phyloP scores from a whole-genome alignment of 2,888 invertebrate species.

The Tiliacea citrago region DNA sequence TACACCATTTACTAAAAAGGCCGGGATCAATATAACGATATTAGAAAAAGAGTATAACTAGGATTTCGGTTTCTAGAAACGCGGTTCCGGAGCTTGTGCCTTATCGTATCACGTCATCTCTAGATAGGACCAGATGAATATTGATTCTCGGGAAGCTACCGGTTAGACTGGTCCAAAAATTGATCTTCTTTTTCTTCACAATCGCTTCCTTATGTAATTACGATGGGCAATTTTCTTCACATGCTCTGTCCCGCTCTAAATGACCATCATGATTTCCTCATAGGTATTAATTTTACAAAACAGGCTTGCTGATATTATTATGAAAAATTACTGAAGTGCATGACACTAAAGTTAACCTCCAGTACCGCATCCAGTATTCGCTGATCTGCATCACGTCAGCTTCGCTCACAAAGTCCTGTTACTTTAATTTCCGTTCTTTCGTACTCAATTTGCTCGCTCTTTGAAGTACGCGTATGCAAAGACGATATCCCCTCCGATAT shows the following conservation, averaged over 20 bases:
- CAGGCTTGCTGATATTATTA: too few species aligned
- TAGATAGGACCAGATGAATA: background rate
- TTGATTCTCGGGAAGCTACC: background rate
- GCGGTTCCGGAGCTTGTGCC: background rate
- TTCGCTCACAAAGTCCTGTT: slow-evolving; percentile 61
- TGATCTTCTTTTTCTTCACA: background rate
- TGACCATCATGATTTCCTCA: background rate
- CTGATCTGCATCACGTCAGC: slow-evolving; percentile 11
- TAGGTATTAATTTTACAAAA: background rate
- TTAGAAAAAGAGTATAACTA: background rate
- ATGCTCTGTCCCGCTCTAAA: background rate
- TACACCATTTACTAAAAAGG: background rate
- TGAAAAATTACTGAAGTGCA: background rate
- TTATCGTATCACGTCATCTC: background rate
- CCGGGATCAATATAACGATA: background rate
- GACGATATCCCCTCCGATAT: slow-evolving; percentile 67
- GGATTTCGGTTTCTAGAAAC: background rate
- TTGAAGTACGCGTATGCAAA: slow-evolving; percentile 75
- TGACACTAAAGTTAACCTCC: background rate
- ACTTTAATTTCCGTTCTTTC: slow-evolving; percentile 85
- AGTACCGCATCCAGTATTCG: slow-evolving; percentile 23
- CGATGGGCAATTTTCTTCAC: too few species aligned
- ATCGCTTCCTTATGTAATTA: background rate
- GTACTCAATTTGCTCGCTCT: slow-evolving; percentile 77
- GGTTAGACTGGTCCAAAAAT: background rate